Evolutionary conservation across 2,888 invertebrate species (phyloP).

Genomic region (Drosophila paranaensis): DNA sequence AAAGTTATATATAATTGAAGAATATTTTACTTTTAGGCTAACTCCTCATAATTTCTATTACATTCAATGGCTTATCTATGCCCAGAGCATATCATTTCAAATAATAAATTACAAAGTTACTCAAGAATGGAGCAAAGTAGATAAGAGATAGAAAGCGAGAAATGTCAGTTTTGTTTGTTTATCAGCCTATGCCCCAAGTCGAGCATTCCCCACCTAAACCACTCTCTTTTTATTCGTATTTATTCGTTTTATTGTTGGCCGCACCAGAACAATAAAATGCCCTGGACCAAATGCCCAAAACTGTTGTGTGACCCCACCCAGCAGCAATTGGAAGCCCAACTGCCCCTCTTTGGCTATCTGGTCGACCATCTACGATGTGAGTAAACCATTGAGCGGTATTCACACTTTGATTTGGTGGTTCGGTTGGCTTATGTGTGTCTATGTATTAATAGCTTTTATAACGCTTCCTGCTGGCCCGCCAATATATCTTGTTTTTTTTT

Average conservation of each 20-base stretch:
- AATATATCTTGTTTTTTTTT: conserved; percentile 46
- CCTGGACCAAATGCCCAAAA: conserved; percentile 59
- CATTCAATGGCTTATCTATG: too few species aligned
- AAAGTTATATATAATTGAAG: too few species aligned
- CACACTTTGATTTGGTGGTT: conserved; percentile 70
- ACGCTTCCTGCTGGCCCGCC: conserved; percentile 59
- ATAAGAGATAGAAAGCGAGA: not conserved
- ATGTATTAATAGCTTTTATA: conserved; percentile 76
- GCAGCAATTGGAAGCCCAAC: not conserved
- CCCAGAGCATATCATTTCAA: not conserved
- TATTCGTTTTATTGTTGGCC: conserved; percentile 62
- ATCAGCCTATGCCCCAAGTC: not conserved
- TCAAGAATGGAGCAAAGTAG: not conserved
- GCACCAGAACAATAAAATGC: conserved; percentile 66
- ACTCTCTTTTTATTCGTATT: conserved; percentile 8
- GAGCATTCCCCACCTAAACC: not conserved
- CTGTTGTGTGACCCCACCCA: conserved; percentile 44
- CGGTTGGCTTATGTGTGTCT: conserved; percentile 22
- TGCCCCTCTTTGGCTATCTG: conserved; percentile 12
- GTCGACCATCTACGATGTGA: conserved; percentile 49
- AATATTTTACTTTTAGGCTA: too few species aligned
- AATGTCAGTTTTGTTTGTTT: not conserved
- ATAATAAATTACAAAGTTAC: not conserved
- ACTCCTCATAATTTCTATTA: too few species aligned
- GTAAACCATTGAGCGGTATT: conserved; percentile 53